Conservation (phyloP, 2,888 invertebrate species). For the Proisotoma minuta region DNA sequence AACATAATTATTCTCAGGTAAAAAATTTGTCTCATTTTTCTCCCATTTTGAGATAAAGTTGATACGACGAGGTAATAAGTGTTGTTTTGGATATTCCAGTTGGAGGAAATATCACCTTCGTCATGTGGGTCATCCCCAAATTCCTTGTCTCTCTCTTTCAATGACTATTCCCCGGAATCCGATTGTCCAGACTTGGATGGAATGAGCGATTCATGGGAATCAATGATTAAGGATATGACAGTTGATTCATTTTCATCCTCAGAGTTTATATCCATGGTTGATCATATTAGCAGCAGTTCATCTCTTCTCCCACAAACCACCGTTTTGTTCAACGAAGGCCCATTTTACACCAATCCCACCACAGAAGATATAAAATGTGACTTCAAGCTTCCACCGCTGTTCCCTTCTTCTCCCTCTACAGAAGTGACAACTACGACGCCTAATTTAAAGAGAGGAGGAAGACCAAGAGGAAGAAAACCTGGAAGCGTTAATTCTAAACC, state of each 20-base stretch:
- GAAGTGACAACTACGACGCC: background rate
- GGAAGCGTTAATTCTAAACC: slow-evolving; percentile 10
- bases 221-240: background rate
- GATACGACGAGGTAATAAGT: no score
- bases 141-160: background rate
- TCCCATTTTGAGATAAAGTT: no score
- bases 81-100: background rate
- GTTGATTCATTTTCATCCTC: slow-evolving; percentile 1
- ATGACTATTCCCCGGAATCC: slow-evolving; percentile 5
- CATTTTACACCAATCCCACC: background rate
- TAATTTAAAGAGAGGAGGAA: background rate
- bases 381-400: background rate
- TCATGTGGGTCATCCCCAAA: background rate
- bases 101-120: background rate
- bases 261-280: background rate
- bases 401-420: background rate
- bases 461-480: slow-evolving; percentile 23
- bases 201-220: slow-evolving; percentile 6
- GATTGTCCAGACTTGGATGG: slow-evolving; percentile 7
- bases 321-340: slow-evolving; percentile 2
- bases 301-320: slow-evolving; percentile 8
- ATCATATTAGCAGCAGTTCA: background rate
- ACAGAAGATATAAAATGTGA: background rate
- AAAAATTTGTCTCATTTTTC: no score
- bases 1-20: slow-evolving; percentile 2